Conservation (phyloP, 2,113 vertebrate species). For the Hyperopisus bebe region DNA sequence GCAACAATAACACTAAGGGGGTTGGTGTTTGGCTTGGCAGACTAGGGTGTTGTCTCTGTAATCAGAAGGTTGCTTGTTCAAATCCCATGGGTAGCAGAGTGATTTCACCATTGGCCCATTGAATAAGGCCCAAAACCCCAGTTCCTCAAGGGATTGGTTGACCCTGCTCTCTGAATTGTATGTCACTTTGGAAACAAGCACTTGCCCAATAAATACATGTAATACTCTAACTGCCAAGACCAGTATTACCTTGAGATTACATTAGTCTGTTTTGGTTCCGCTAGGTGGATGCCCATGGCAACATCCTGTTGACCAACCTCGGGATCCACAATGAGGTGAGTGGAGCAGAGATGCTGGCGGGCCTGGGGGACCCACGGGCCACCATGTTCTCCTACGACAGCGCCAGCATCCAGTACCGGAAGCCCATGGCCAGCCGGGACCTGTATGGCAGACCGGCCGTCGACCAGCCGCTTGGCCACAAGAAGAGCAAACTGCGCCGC, state of each 20-base stretch:
- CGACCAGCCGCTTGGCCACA: constrained; percentile 66
- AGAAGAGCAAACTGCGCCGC: constrained; percentile 72
- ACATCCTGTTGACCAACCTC: constrained; percentile 77
- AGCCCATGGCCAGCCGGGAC: constrained; percentile 71
- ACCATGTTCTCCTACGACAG: constrained; percentile 72
- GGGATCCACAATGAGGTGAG: constrained; percentile 66
- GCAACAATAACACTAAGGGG: background rate
- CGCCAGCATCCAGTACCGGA: constrained; percentile 81
- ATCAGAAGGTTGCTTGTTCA: background rate
- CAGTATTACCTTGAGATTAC: background rate
- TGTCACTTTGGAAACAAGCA: background rate
- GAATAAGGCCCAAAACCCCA: background rate
- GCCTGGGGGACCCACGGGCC: constrained; percentile 60
- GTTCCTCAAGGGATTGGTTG: background rate
- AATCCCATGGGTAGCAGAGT: background rate
- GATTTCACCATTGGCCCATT: background rate
- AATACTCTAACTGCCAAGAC: background rate
- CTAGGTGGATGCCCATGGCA: constrained; percentile 79
- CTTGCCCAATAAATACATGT: background rate
- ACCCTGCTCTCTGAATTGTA: background rate
- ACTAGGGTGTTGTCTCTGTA: background rate
- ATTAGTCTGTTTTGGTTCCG: background rate
- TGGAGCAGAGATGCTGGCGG: constrained; percentile 62
- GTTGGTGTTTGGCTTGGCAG: background rate
- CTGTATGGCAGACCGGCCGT: constrained; percentile 63